phyloP scores from a whole-genome alignment of 1,140 invertebrate genomes.

The Medauroidea extradentata region DNA sequence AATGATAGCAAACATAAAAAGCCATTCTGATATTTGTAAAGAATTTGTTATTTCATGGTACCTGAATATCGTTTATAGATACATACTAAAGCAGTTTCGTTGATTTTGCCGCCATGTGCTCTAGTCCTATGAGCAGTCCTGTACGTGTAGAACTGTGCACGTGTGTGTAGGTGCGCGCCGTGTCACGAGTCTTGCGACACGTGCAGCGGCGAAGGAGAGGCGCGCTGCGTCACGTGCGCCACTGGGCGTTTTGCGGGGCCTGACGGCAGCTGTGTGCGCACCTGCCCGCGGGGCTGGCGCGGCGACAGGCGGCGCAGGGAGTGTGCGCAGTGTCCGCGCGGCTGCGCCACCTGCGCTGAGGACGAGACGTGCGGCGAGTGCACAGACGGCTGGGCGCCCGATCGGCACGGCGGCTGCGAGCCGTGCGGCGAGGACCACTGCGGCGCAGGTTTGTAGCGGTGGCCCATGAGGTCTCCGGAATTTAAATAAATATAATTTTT shows the following conservation, averaged over 20 bases:
- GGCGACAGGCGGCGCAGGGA: constrained; percentile 70
- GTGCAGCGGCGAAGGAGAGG: constrained; percentile 69
- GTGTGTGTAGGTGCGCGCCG: constrained; percentile 56
- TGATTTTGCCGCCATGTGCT: too few relatives aligned
- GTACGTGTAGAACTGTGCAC: too few relatives aligned
- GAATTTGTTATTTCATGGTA: too few relatives aligned
- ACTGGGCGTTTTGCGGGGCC: constrained; percentile 55
- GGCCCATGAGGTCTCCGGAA: too few relatives aligned
- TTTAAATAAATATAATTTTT: too few relatives aligned
- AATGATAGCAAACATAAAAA: too few relatives aligned
- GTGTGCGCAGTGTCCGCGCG: constrained; percentile 66
- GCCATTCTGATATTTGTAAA: too few relatives aligned
- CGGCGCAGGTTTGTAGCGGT: constrained; percentile 47
- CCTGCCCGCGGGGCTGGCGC: constrained; percentile 66
- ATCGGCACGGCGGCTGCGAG: constrained; percentile 65
- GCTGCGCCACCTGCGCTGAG: constrained; percentile 62
- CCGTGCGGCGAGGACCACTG: constrained; percentile 61
- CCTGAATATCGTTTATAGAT: too few relatives aligned
- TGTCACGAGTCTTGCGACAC: constrained; percentile 78
- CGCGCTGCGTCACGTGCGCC: constrained; percentile 75
- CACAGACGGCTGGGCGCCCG: constrained; percentile 63
- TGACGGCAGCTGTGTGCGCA: constrained; percentile 41
- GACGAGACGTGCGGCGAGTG: constrained; percentile 63
- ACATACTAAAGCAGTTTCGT: too few relatives aligned
- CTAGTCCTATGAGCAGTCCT: too few relatives aligned